Conservation (phyloP, 2,888 invertebrate species). For the Trichogramma dendrolimi region DNA sequence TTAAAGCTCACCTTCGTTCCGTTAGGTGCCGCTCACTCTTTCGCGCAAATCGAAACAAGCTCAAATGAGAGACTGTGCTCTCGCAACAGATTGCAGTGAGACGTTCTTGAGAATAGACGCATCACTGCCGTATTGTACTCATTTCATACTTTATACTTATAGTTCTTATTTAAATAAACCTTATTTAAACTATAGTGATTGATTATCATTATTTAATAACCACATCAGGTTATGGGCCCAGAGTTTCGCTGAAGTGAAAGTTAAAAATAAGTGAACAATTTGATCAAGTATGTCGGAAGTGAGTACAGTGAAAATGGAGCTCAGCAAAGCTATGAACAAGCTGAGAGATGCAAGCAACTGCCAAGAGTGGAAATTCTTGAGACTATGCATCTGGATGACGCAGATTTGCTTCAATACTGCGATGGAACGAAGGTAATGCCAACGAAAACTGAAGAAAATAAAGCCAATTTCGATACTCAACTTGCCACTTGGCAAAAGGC, state of each 20-base stretch:
- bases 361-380: conserved; percentile 4
- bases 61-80: too few species aligned
- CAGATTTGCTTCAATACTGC: neutral
- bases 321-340: neutral
- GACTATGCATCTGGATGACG: conserved; percentile 3
- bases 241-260: conserved; percentile 4
- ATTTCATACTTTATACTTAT: too few species aligned
- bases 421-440: conserved; percentile 2
- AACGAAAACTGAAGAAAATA: neutral
- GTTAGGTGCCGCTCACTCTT: too few species aligned
- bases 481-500: neutral
- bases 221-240: conserved; percentile 24
- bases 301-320: neutral
- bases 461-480: neutral
- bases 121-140: too few species aligned
- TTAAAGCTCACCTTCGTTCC: too few species aligned
- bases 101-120: too few species aligned
- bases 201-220: neutral
- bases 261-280: neutral
- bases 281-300: neutral
- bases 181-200: too few species aligned
- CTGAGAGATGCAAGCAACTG: conserved; percentile 9
- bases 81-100: too few species aligned
- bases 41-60: too few species aligned
- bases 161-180: too few species aligned